These are phyloP conservation scores for Eurystomus gularis DNA, from an alignment of 2,113 vertebrate genomes.

Conservation along the genomic window DNA sequence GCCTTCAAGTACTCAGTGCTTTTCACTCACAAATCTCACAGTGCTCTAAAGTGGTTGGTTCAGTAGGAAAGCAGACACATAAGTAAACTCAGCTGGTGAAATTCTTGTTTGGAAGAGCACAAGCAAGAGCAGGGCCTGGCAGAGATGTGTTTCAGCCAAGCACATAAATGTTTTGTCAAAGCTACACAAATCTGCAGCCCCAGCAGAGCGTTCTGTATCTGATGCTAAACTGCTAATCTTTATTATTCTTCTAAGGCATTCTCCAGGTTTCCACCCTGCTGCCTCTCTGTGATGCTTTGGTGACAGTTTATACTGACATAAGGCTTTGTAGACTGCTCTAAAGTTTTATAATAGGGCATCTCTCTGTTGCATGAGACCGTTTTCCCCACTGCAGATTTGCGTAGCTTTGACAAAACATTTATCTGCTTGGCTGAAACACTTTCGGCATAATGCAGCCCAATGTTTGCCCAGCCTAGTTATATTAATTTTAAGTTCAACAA, in stretches of 20 bases:
- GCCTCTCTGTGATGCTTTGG: neutral
- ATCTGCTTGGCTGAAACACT: neutral
- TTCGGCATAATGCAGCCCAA: constrained; percentile 5
- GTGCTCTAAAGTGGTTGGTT: neutral
- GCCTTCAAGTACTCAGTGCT: neutral
- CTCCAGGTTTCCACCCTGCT: neutral
- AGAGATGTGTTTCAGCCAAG: no score
- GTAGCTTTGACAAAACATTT: neutral
- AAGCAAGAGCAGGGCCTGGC: neutral
- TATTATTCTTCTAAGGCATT: neutral
- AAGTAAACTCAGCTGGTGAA: neutral
- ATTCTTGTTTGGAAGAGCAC: neutral
- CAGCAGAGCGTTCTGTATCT: neutral
- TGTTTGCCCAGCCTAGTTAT: neutral
- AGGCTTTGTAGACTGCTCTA: neutral
- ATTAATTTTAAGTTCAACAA: neutral
- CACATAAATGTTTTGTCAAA: no score
- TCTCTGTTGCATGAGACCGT: neutral
- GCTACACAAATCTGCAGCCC: no score
- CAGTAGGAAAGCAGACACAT: neutral
- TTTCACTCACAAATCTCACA: neutral
- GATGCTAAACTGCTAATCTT: neutral
- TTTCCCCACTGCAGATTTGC: neutral
- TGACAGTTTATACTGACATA: neutral
- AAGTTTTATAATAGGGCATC: constrained; percentile 9